These are phyloP conservation scores for Chrysoperla carnea DNA, from an alignment of 1,140 invertebrate species.

Conservation along the genomic window DNA sequence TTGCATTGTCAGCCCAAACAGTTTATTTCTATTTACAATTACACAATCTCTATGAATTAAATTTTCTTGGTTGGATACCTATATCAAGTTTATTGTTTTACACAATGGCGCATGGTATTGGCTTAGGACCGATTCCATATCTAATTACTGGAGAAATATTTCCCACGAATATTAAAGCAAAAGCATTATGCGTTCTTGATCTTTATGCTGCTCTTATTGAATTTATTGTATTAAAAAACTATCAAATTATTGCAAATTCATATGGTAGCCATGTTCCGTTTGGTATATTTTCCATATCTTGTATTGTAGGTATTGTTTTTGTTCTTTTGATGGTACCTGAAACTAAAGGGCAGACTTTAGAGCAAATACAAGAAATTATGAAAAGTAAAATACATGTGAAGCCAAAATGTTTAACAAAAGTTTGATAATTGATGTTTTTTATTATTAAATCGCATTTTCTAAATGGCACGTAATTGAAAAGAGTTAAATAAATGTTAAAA, in stretches of 20 bases:
- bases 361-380: slow-evolving; percentile 38
- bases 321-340: slow-evolving; percentile 45
- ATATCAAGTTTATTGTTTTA: slow-evolving; percentile 27
- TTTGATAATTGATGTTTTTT: too few relatives aligned
- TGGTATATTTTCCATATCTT: slow-evolving; percentile 40
- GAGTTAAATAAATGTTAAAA: too few relatives aligned
- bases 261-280: slow-evolving; percentile 32
- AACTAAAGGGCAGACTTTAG: slow-evolving; percentile 51
- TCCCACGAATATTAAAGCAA: slow-evolving; percentile 30
- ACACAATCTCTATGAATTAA: slow-evolving; percentile 12
- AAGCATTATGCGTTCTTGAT: slow-evolving; percentile 14
- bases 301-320: slow-evolving; percentile 33
- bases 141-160: slow-evolving; percentile 43
- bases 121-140: slow-evolving; percentile 52
- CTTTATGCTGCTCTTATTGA: slow-evolving; percentile 13
- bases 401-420: too few relatives aligned
- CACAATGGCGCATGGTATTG: slow-evolving; percentile 35
- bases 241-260: slow-evolving; percentile 21
- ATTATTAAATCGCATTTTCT: too few relatives aligned
- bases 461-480: too few relatives aligned
- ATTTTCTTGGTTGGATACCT: slow-evolving; percentile 17
- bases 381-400: slow-evolving; percentile 8
- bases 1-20: slow-evolving; percentile 8
- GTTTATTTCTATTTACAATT: slow-evolving; percentile 23
- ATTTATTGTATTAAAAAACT: slow-evolving; percentile 47